Evolutionary conservation across 1,140 invertebrate species (phyloP).

Genomic region (Yoshiicerus persimilis): DNA sequence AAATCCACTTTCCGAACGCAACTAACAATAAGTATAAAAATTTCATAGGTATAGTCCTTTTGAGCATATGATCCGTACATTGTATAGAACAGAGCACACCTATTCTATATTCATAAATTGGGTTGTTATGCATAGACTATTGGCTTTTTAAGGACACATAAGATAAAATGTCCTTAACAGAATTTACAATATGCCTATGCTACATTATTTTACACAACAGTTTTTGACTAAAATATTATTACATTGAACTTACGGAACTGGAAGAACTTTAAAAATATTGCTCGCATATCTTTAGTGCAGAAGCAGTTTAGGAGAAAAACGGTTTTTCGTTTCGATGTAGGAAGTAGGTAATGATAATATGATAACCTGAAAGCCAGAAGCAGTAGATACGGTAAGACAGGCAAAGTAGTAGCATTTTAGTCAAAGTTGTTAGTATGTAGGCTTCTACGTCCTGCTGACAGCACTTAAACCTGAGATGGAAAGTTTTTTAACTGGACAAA

Average conservation of each 20-base stretch:
- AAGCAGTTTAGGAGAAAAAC: not conserved
- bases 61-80: too few species aligned
- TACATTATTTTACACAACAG: too few species aligned
- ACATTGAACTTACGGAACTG: not conserved
- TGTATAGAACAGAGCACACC: too few species aligned
- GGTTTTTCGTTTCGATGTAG: not conserved
- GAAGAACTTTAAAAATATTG: too few species aligned
- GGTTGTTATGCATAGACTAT: not conserved
- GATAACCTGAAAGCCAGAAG: not conserved
- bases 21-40: not conserved
- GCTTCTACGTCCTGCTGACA: not conserved
- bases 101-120: too few species aligned
- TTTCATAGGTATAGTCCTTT: too few species aligned
- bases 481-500: not conserved
- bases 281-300: not conserved
- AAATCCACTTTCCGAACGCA: not conserved
- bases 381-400: not conserved
- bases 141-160: not conserved
- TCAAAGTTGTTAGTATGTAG: not conserved
- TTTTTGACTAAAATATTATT: too few species aligned
- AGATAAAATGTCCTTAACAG: not conserved
- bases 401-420: not conserved
- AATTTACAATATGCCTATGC: not conserved
- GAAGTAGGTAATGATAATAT: not conserved
- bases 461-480: not conserved